Conservation (phyloP, 1,140 invertebrate species). For the Acromyrmex heyeri region DNA sequence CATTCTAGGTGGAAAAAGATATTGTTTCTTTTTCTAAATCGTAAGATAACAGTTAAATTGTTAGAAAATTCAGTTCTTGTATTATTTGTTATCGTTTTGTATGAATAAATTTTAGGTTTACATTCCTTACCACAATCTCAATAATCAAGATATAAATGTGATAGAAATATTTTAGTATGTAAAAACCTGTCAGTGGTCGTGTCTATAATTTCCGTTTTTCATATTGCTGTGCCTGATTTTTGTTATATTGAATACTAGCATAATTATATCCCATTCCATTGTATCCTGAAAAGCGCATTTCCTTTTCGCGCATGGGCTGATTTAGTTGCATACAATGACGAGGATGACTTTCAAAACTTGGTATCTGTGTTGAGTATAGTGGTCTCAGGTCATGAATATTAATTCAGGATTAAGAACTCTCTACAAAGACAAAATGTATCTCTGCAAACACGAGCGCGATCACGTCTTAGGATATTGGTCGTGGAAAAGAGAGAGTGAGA, state of each 20-base stretch:
- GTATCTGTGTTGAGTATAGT: slow-evolving; percentile 23
- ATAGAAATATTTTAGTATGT: slow-evolving; percentile 9
- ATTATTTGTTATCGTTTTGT: slow-evolving; percentile 20
- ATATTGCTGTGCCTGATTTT: not conserved
- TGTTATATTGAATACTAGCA: not conserved
- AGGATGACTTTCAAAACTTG: slow-evolving; percentile 42
- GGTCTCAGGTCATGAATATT: slow-evolving; percentile 57
- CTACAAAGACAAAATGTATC: slow-evolving; percentile 62
- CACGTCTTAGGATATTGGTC: slow-evolving; percentile 70
- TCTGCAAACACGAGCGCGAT: slow-evolving; percentile 33
- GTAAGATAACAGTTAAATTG: slow-evolving; percentile 7
- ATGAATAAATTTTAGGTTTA: not conserved
- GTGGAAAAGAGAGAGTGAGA: slow-evolving; percentile 21
- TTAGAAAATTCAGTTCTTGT: slow-evolving; percentile 35
- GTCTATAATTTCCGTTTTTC: not conserved
- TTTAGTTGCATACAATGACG: slow-evolving; percentile 8
- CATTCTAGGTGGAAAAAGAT: slow-evolving; percentile 30
- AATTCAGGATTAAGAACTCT: slow-evolving; percentile 48
- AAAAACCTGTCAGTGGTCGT: slow-evolving; percentile 5
- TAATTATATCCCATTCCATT: not conserved
- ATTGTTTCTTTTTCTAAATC: not conserved
- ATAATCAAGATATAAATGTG: slow-evolving; percentile 29
- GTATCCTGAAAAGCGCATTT: not conserved
- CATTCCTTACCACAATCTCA: not conserved
- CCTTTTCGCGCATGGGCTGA: not conserved